Evolutionary conservation across 2,888 invertebrate genomes (phyloP), one percentile per base, ranked within the genome.

Genomic region (Plemyria rubiginata): DNA sequence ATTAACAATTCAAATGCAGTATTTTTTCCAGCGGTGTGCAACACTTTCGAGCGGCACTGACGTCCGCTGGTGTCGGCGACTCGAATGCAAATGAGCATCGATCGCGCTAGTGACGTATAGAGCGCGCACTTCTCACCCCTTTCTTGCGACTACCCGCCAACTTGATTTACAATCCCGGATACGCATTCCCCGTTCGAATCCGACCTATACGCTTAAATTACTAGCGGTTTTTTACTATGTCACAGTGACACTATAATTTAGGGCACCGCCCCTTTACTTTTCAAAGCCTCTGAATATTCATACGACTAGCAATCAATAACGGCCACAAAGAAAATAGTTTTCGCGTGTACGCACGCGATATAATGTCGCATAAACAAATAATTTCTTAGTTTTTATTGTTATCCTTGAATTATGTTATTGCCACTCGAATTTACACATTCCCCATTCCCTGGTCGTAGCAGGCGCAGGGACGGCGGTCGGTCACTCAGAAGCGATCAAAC

Each of bases 241-340:
- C 91, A 90, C 85, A 87, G 80, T 90, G 92, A 91, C 90, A 90
- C 88, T 82, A 82, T 90, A 90, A 91, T 92, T 90, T 89, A 90
- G 90, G 90, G 88, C 91, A 86, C 87, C 86, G 78, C 87, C 86
- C 86, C 88, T 85, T 87, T 85, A 87, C 87, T 88, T 90, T 87
- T 83, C 87, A 83, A 90, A 91, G 85, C 77, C 78, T 86, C 82
- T 92, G 92, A 92, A 92, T 92, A 92, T 92, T 92, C 91, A 92
- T 92, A 91, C 85, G 86, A 84, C 86, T 87, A 87, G 90, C 88
- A 91, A 92, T 92, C 92, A 91, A 92, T 92, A 92, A 88, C 85
- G 81, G 82, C 82, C 81, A 88, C 88, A 88, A 86, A 88, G 88
- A 88, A 81, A 88, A 88, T 90, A 88, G 88, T 89, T 91, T 92